Base-by-base conservation (phyloP, 2,888 invertebrate genomes). In the Marasmarcha lunaedactyla region DNA sequence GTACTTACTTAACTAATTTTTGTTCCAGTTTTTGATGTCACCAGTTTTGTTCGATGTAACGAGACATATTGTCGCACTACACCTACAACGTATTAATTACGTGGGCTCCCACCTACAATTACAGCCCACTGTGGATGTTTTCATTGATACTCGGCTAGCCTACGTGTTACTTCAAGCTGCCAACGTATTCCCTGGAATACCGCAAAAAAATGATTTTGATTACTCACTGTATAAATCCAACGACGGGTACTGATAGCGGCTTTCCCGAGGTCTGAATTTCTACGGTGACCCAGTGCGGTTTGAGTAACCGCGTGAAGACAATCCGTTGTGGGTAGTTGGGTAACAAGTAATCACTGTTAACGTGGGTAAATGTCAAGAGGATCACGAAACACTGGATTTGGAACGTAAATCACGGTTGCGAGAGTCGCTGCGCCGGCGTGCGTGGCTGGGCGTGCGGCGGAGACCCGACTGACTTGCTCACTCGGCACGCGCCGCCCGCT, bases 401-500 rank as follows among this genome's bases (percentile, higher is more conserved):
- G 67, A 67, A 71, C 69, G 72, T 71, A 62, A 65, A 70, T 66
- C 57, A 56, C 52, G 52, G 54, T 46, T 49, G 52, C 53, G 54
- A 55, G 64, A 59, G n/a, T n/a, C n/a, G n/a, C n/a, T 70, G 74
- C 74, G 70, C 67, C 70, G 72, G 68, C 70, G 78, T 70, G 69
- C 70, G 77, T 70, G 62, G 54, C 59, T 47, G 67, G 67, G 77
- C 79, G 70, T 63, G 64, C 68, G 20, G 3, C 20, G 61, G 59
- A 67, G 57, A 66, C 71, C 71, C 77, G 76, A 78, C 77, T 77
- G 76, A 77, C 52, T 63, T 67, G 60, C 60, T 56, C 52, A 62
- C 62, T 56, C 65, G 71, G 79, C 79, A 76, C 79, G 72, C 71
- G 74, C 79, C 73, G 71, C 69, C 62, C 69, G 68, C 64, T 78